These are phyloP conservation scores for Aphidius gifuensis DNA, from an alignment of 1,140 invertebrate species.

Conservation along the genomic window DNA sequence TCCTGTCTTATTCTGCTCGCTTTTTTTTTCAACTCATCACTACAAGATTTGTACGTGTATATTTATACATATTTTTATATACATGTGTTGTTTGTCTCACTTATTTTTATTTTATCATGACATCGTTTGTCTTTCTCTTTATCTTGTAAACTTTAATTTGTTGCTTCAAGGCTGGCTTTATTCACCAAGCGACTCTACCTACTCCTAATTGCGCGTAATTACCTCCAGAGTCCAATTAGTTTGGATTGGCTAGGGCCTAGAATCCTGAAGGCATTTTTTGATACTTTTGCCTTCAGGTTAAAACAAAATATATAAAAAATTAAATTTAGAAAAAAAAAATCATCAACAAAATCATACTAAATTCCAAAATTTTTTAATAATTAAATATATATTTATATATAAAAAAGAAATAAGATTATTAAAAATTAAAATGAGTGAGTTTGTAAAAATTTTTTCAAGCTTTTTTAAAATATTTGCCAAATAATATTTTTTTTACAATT, in stretches of 20 bases:
- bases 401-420: not conserved
- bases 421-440: too few relatives aligned
- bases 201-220: slow-evolving; percentile 53
- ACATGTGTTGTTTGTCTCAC: too few relatives aligned
- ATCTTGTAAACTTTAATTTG: slow-evolving; percentile 30
- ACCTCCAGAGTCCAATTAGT: slow-evolving; percentile 45
- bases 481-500: not conserved
- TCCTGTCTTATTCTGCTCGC: slow-evolving; percentile 6
- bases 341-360: slow-evolving; percentile 25
- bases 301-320: not conserved
- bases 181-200: slow-evolving; percentile 29
- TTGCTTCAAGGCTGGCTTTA: slow-evolving; percentile 29
- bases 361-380: not conserved
- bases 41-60: not conserved
- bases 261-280: slow-evolving; percentile 31
- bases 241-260: slow-evolving; percentile 34
- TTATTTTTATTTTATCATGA: too few relatives aligned
- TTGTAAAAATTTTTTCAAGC: too few relatives aligned
- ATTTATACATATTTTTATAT: too few relatives aligned
- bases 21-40: slow-evolving; percentile 9
- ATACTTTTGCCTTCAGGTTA: slow-evolving; percentile 23
- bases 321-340: not conserved
- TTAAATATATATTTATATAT: not conserved
- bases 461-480: too few relatives aligned
- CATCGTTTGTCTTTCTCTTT: not conserved